Percentiles rank a stretch among this genome's conserved stretches.
Conservation (phyloP, 1,140 invertebrate genomes). For the Bombyx mandarina region DNA sequence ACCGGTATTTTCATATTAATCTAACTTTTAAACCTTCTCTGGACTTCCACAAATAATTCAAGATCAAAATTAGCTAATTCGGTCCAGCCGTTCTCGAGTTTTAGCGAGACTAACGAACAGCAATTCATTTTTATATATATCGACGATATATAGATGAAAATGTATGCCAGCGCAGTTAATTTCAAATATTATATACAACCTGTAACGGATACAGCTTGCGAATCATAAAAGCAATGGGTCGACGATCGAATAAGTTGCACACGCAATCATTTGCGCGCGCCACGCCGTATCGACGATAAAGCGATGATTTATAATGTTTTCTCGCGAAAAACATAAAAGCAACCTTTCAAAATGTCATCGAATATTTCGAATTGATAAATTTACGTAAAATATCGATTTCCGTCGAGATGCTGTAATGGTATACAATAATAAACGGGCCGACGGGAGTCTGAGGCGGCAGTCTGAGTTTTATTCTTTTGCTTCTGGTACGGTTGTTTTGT, state of each 20-base stretch:
- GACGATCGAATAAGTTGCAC: neutral
- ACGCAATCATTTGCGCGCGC: slow-evolving; percentile 4
- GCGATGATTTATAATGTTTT: slow-evolving; percentile 11
- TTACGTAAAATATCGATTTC: neutral
- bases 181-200: neutral
- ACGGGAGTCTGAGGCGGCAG: neutral
- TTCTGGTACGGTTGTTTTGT: no score
- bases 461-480: no score
- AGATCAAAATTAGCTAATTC: no score
- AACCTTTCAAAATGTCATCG: slow-evolving; percentile 5
- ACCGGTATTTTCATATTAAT: no score
- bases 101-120: no score
- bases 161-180: no score
- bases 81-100: no score
- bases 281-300: slow-evolving; percentile 2
- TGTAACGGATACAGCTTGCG: slow-evolving; percentile 12
- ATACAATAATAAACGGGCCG: neutral
- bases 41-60: no score
- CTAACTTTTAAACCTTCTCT: no score
- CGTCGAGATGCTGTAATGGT: neutral
- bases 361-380: neutral
- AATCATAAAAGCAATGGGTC: slow-evolving; percentile 9
- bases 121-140: no score
- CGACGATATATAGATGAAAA: no score
- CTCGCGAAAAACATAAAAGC: slow-evolving; percentile 1